A percentile compares a stretch with the other conserved stretches of the same genome.
Conservation (phyloP, 2,797 vertebrate genomes). For the Myripristis murdjan region DNA sequence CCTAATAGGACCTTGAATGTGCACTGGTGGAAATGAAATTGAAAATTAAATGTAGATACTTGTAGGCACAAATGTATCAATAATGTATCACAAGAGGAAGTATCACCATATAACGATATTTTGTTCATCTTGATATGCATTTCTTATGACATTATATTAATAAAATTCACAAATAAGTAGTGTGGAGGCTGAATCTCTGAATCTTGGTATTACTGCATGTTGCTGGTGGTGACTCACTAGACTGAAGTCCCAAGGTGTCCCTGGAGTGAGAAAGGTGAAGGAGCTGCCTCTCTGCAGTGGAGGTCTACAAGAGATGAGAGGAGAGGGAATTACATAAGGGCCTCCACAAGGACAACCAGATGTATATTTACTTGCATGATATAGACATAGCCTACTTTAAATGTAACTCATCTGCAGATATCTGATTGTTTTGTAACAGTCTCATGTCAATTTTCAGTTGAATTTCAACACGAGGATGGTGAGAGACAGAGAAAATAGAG, state of each 20-base stretch:
- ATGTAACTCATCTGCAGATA: too few species aligned
- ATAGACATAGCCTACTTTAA: too few species aligned
- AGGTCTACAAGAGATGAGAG: slow-evolving; percentile 75
- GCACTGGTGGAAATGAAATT: too few species aligned
- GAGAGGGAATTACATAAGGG: slow-evolving; percentile 23
- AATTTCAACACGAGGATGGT: background rate
- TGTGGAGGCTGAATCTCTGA: background rate
- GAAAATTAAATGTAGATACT: too few species aligned
- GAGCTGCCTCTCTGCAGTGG: slow-evolving; percentile 91
- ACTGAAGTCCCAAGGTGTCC: slow-evolving; percentile 92
- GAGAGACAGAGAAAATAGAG: background rate
- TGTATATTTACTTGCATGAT: background rate
- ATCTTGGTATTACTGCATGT: background rate
- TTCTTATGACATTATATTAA: background rate
- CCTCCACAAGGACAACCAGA: background rate
- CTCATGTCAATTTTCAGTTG: too few species aligned
- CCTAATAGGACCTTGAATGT: too few species aligned
- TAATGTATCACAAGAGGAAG: too few species aligned
- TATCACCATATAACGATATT: too few species aligned
- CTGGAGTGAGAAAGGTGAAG: slow-evolving; percentile 93
- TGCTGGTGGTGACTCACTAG: slow-evolving; percentile 83
- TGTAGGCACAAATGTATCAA: too few species aligned
- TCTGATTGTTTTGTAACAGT: too few species aligned
- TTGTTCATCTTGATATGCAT: too few species aligned
- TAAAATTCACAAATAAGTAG: background rate